Base-by-base conservation (phyloP, 2,797 vertebrate species). In the Lithobates sylvaticus region DNA sequence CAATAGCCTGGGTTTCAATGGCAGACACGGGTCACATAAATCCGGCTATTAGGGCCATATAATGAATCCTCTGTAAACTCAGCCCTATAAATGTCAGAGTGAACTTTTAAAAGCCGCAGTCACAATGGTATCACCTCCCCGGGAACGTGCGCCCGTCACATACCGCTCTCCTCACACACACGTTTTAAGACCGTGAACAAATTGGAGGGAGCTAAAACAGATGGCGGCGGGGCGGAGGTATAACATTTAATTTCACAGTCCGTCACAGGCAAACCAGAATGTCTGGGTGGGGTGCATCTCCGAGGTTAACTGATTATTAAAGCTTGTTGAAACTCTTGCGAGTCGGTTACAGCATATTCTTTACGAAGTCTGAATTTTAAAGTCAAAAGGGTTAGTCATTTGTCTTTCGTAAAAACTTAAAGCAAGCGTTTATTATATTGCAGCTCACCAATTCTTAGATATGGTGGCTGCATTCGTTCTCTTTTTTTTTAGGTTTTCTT, bases 201-300 rank as follows among this genome's bases (percentile, higher is more conserved):
- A 76, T 75, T 81, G 27, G 54, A 75, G 34, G 29, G 29, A 67
- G 84, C 58, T 79, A 47, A n/a, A 23, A 39, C 23, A n/a, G 42
- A 80, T 81, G 12, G 69, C 34, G 65, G 7, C 32, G 12, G 16
- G 69, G 65, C 50, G 84, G 84, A 47, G 10, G 44, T 64, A 27
- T 68, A 44, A 79, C 58, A 67, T 67, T 16, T 10, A 5, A 81
- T 86, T 73, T 81, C 29, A 76, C 70, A 58, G 42, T 74, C 69
- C 29, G 71, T 73, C 76, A 67, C 54, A 70, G 77, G 26, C 27
- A 67, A 74, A 80, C 69, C 71, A 44, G 78, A 54, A 58, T 69
- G 77, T 76, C n/a, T 64, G 29, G 29, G 58, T 54, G 10, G 27
- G 61, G 70, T 15, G 58, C 18, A n/a, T 29, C 18, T 32, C 12